Evolutionary conservation across 1,140 invertebrate genomes (phyloP).

Genomic region (Pectinophora gossypiella): DNA sequence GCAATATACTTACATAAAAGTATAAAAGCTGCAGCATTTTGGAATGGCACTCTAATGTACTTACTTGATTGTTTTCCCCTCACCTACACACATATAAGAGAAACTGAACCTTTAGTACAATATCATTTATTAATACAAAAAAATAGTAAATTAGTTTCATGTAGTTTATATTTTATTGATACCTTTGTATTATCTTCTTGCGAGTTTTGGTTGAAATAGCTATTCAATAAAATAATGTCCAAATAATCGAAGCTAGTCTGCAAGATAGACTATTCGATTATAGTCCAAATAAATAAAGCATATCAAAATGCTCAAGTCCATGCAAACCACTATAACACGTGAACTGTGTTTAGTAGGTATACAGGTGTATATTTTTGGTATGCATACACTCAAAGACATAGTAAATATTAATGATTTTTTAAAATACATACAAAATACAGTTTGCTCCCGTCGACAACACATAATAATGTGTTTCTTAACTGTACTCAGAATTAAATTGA

Average conservation of each 20-base stretch:
- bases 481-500: slow-evolving; percentile 67
- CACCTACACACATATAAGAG: slow-evolving; percentile 1
- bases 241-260: too few relatives aligned
- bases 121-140: too few relatives aligned
- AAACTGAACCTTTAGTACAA: background rate
- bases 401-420: slow-evolving; percentile 12
- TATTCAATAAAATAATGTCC: too few relatives aligned
- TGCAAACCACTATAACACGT: slow-evolving; percentile 1
- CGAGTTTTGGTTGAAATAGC: too few relatives aligned
- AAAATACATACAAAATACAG: slow-evolving; percentile 41
- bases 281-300: background rate
- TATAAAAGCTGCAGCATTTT: slow-evolving; percentile 19
- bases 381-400: background rate
- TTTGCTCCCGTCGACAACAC: slow-evolving; percentile 33
- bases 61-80: slow-evolving; percentile 42
- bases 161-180: too few relatives aligned
- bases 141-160: too few relatives aligned
- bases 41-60: slow-evolving; percentile 56
- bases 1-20: slow-evolving; percentile 8
- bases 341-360: background rate
- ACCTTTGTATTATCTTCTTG: too few relatives aligned
- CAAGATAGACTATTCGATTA: too few relatives aligned
- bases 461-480: slow-evolving; percentile 50
- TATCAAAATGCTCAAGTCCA: slow-evolving; percentile 1
- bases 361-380: background rate